phyloP scores from a whole-genome alignment of 2,113 vertebrate genomes.

The Mirounga angustirostris region DNA sequence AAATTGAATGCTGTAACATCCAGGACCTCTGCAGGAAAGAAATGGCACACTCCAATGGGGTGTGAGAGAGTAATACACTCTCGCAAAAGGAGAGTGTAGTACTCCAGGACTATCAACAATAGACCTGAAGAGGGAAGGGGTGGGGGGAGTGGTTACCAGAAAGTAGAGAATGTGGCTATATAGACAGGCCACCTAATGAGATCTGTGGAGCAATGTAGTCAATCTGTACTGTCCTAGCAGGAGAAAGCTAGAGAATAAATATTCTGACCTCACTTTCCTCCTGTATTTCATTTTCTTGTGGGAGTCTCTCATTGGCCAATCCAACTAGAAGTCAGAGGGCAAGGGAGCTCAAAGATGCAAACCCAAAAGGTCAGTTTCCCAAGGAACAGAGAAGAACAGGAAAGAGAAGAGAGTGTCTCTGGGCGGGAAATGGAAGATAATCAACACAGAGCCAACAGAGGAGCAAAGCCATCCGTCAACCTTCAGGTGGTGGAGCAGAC shows the following conservation, averaged over 20 bases:
- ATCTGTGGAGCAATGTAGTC: not conserved
- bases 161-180: not conserved
- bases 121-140: not conserved
- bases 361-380: not conserved
- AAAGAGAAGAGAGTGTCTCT: not conserved
- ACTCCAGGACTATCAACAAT: not conserved
- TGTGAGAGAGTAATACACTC: not conserved
- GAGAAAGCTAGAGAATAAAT: not conserved
- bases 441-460: not conserved
- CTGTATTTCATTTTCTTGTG: not conserved
- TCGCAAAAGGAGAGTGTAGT: not conserved
- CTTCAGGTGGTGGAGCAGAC: not conserved
- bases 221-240: not conserved
- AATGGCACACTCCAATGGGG: not conserved
- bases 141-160: not conserved
- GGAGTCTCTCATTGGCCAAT: not conserved
- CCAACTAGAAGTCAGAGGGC: not conserved
- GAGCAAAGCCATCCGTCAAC: not conserved
- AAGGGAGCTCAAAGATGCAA: not conserved
- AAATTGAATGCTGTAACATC: constrained; percentile 19
- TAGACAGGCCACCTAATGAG: not conserved
- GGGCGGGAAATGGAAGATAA: not conserved
- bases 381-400: not conserved
- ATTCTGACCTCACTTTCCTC: not conserved
- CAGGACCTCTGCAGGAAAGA: not conserved